Conservation (phyloP, 2,888 invertebrate genomes). For the Cetonia aurata region DNA sequence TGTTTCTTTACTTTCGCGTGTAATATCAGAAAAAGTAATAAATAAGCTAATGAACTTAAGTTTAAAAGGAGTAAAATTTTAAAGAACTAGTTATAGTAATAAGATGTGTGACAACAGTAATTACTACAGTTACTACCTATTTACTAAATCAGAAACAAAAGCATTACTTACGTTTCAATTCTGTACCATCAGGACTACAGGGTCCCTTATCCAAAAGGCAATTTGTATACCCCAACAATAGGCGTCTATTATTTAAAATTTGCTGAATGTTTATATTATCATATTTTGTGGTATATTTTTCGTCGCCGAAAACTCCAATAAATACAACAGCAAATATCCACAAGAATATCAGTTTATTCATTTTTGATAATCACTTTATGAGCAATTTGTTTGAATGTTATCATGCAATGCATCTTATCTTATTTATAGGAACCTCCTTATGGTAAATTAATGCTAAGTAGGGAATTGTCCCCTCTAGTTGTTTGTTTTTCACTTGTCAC, state of each 20-base stretch:
- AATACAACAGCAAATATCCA: slow-evolving; percentile 16
- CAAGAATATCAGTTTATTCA: slow-evolving; percentile 13
- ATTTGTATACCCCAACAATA: slow-evolving; percentile 75
- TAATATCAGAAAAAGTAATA: no score
- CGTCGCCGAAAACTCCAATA: slow-evolving; percentile 38
- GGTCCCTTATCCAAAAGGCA: slow-evolving; percentile 75
- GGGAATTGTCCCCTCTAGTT: slow-evolving; percentile 17
- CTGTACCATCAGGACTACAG: slow-evolving; percentile 78
- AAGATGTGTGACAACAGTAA: no score
- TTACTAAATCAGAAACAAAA: no score
- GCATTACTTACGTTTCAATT: slow-evolving; percentile 75
- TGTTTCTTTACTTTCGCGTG: neutral
- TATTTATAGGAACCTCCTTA: neutral
- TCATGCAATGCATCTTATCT: neutral
- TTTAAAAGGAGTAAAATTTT: neutral
- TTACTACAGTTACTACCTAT: no score
- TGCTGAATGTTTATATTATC: slow-evolving; percentile 78
- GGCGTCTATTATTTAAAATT: slow-evolving; percentile 74
- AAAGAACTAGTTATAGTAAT: neutral
- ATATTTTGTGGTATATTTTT: slow-evolving; percentile 74
- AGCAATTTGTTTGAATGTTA: neutral
- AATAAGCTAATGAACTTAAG: no score
- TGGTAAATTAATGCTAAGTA: slow-evolving; percentile 23
- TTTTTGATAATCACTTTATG: neutral
- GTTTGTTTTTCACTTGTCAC: slow-evolving; percentile 15